Conservation (phyloP, 2,888 invertebrate species). For the Leuctra nigra region DNA sequence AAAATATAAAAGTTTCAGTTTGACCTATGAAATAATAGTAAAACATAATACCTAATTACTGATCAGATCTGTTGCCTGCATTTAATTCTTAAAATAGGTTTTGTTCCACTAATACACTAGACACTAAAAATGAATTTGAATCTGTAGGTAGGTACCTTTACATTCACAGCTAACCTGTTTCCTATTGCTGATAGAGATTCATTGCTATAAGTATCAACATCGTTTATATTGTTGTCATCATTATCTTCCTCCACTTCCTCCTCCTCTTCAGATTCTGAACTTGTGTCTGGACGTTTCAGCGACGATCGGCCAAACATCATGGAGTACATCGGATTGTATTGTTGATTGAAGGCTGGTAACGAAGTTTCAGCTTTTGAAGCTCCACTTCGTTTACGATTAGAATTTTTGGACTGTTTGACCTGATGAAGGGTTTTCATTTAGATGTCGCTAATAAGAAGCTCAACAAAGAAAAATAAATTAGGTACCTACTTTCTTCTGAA, state of each 20-base stretch:
- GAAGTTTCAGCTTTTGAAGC: constrained; percentile 17
- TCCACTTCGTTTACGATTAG: constrained; percentile 3
- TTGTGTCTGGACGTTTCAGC: constrained; percentile 8
- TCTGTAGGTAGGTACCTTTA: too few species aligned
- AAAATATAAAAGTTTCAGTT: too few species aligned
- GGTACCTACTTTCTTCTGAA: constrained; percentile 9
- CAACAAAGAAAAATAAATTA: neutral
- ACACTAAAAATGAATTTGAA: too few species aligned
- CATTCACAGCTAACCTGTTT: neutral
- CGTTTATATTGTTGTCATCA: constrained; percentile 6
- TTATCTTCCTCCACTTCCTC: constrained; percentile 11
- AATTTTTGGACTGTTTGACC: too few species aligned
- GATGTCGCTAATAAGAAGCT: neutral
- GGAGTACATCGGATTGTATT: constrained; percentile 23
- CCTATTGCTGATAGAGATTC: constrained; percentile 12
- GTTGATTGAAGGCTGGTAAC: constrained; percentile 19
- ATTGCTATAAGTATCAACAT: constrained; percentile 15
- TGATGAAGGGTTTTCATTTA: too few species aligned
- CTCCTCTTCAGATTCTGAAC: constrained; percentile 21
- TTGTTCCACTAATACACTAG: too few species aligned
- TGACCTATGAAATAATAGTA: too few species aligned
- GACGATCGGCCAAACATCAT: constrained; percentile 21
- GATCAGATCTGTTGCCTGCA: too few species aligned
- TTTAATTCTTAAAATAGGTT: too few species aligned
- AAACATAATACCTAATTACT: too few species aligned